Conservation (phyloP, 2,888 invertebrate genomes). For the Xestia rhomboidea region DNA sequence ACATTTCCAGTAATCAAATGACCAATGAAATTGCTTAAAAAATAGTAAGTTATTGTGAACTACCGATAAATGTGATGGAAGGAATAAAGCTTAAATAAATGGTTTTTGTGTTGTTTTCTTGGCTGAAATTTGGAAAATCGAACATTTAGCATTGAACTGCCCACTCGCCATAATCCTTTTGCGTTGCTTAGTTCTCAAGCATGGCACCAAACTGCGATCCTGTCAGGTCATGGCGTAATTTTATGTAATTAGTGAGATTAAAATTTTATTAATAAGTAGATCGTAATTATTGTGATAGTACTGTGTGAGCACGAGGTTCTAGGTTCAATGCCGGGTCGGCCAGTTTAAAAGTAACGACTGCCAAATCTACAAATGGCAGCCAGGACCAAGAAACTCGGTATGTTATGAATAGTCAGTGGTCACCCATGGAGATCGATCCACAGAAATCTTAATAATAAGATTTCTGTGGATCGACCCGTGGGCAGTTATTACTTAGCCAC, state of each 20-base stretch:
- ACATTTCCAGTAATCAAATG: too few relatives aligned
- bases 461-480: too few relatives aligned
- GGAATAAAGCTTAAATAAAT: conserved; percentile 18
- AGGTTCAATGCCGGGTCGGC: too few relatives aligned
- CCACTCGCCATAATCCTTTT: neutral
- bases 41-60: conserved; percentile 81
- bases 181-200: neutral
- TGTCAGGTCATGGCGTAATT: neutral
- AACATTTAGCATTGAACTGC: neutral
- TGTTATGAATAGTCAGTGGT: too few relatives aligned
- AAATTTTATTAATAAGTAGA: neutral
- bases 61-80: conserved; percentile 70
- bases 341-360: too few relatives aligned
- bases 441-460: too few relatives aligned
- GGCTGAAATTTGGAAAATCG: neutral
- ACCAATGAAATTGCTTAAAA: conserved; percentile 80
- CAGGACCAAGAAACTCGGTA: too few relatives aligned
- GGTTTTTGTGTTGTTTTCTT: conserved; percentile 9
- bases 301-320: too few relatives aligned
- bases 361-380: too few relatives aligned
- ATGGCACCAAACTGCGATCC: neutral
- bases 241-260: neutral
- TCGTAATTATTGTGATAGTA: too few relatives aligned
- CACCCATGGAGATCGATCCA: too few relatives aligned
- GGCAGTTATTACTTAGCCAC: too few relatives aligned